These are phyloP conservation scores for Tiliqua scincoides DNA, from an alignment of 2,113 vertebrate genomes.

Conservation along the genomic window DNA sequence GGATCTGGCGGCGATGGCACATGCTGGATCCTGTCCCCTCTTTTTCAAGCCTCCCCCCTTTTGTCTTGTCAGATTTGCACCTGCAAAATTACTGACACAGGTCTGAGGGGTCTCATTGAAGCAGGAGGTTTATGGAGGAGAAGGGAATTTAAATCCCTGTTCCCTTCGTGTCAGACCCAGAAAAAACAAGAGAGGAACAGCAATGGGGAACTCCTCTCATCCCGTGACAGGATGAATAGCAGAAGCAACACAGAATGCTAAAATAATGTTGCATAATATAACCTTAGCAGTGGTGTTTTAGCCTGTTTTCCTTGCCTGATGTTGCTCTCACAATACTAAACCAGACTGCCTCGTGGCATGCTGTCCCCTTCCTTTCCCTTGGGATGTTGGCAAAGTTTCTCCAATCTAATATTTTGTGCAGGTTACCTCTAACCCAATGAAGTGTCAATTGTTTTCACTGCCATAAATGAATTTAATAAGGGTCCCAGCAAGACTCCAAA, in stretches of 20 bases:
- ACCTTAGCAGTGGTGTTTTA: not conserved
- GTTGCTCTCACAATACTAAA: not conserved
- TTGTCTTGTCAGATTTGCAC: too few species aligned
- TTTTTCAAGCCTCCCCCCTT: too few species aligned
- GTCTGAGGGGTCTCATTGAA: too few species aligned
- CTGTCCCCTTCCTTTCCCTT: accelerated
- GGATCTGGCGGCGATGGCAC: too few species aligned
- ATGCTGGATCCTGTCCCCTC: too few species aligned
- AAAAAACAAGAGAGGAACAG: too few species aligned
- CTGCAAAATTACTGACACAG: too few species aligned
- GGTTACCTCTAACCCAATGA: constrained; percentile 49
- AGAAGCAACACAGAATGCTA: not conserved
- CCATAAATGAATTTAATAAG: constrained; percentile 71
- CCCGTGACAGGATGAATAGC: not conserved
- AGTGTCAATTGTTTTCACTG: constrained; percentile 50
- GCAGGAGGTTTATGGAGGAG: too few species aligned
- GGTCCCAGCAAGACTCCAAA: constrained; percentile 55
- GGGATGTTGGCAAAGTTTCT: not conserved
- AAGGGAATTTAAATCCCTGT: too few species aligned
- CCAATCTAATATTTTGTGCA: constrained; percentile 27
- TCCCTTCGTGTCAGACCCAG: too few species aligned
- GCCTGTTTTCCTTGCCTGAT: not conserved
- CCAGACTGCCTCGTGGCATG: not conserved
- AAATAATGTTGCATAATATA: not conserved
- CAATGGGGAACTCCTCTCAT: too few species aligned